Evolutionary conservation across 1,140 invertebrate genomes (phyloP), one percentile per base, ranked within the genome.

Genomic region (Muscidifurax raptorellus): DNA sequence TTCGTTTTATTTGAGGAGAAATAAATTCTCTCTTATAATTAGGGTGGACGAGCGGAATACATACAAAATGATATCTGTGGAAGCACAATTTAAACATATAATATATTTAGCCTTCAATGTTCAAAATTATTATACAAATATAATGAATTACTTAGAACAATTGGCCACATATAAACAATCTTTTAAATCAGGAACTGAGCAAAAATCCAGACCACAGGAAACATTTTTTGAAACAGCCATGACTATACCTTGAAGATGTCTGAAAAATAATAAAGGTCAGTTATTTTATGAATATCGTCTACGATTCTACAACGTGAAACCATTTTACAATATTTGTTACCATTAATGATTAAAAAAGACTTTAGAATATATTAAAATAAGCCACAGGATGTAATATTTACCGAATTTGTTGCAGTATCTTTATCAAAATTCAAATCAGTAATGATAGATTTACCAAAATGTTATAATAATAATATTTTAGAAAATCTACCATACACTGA

Each of bases 1-100:
- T 76, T 74, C 95, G 89, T 75, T 93, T 86, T 88, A 94, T 94
- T 30, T 92, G 91, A 85, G 90, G 94, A 85, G 89, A 90, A 9
- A 95, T 88, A 90, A 96, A 95, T 90, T 96, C 95, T 87, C 95
- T 90, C 84, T 94, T 94, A 80, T 93, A 95, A 52, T 94, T 90
- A 27, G 94, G 95, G 91, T 96, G 95, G 5, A 95, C 94, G 77
- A 96, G 92, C 27, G 95, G 95, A 25, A 94, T 86, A 75, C 94
- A 94, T 47, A 95, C 90, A 92, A 95, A 96, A 79, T 95, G 94
- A 94, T 93, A 96, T 82, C 96, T 96, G 87, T 27, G 90, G 91
- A 87, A 76, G 27, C 12, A 64, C 25, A 86, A 87, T 75, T 28
- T 22, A 78, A 71, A 22, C n/a, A 13, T 52, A 78, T 27, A 44